A percentile compares a stretch with the other conserved stretches of the same genome.
These are phyloP conservation scores for Drosophila cyrtoloma DNA, from an alignment of 2,888 invertebrate genomes.

Conservation along the genomic window DNA sequence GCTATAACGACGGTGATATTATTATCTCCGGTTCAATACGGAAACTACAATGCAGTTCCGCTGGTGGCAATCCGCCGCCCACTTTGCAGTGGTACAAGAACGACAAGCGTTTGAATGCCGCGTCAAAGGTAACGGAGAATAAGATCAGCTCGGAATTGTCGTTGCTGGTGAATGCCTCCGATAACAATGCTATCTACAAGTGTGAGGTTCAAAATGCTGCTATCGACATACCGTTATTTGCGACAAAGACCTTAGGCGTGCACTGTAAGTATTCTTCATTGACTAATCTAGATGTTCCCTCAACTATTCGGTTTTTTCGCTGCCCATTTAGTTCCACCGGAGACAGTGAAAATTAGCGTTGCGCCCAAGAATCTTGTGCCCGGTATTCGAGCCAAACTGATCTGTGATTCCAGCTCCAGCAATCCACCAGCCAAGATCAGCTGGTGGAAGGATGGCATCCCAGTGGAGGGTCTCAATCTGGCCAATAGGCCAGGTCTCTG, in stretches of 20 bases:
- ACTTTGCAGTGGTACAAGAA: slow-evolving; percentile 82
- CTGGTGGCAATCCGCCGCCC: slow-evolving; percentile 83
- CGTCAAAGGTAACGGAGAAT: slow-evolving; percentile 74
- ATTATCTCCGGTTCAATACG: slow-evolving; percentile 82
- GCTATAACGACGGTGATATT: slow-evolving; percentile 82
- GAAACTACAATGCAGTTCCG: slow-evolving; percentile 81
- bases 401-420: slow-evolving; percentile 83
- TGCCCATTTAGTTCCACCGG: slow-evolving; percentile 76
- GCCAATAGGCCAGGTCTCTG: slow-evolving; percentile 83
- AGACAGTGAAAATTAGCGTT: slow-evolving; percentile 83
- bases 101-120: slow-evolving; percentile 81
- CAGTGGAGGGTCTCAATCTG: slow-evolving; percentile 82
- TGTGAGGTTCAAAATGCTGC: slow-evolving; percentile 83
- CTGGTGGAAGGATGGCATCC: slow-evolving; percentile 84
- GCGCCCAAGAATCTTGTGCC: slow-evolving; percentile 82
- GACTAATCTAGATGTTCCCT: not conserved
- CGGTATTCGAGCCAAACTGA: slow-evolving; percentile 81
- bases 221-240: slow-evolving; percentile 82
- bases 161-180: slow-evolving; percentile 82
- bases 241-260: slow-evolving; percentile 81
- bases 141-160: slow-evolving; percentile 81
- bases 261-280: slow-evolving; percentile 76
- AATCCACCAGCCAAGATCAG: slow-evolving; percentile 83
- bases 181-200: slow-evolving; percentile 83
- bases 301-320: not conserved